phyloP scores from a whole-genome alignment of 2,113 vertebrate species.

The Platanista minor region DNA sequence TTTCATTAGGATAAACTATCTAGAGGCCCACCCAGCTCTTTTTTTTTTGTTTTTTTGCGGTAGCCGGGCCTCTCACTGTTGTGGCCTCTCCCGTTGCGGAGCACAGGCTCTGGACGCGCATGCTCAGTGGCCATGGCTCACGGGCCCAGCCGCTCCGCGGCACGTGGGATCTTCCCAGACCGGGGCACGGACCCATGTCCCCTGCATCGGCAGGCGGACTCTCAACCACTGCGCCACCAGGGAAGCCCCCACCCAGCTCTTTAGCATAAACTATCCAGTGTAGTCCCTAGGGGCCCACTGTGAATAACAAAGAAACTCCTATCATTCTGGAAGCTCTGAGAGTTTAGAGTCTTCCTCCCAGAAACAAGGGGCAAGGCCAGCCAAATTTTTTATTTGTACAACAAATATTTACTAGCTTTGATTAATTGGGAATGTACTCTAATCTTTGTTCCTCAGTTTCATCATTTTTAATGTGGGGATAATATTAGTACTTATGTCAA shows the following conservation, averaged over 20 bases:
- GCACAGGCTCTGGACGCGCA: too few species aligned
- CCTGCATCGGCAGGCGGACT: too few species aligned
- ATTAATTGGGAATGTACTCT: not conserved
- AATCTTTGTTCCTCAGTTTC: not conserved
- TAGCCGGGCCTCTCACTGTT: too few species aligned
- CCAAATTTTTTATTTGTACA: not conserved
- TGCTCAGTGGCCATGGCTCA: too few species aligned
- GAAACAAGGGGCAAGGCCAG: not conserved
- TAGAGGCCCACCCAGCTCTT: not conserved
- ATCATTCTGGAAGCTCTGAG: not conserved
- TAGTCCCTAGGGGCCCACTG: not conserved
- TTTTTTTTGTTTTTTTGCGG: too few species aligned
- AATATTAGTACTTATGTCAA: not conserved
- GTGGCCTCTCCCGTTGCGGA: too few species aligned
- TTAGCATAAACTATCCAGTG: not conserved
- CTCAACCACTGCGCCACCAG: too few species aligned
- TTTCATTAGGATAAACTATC: not conserved
- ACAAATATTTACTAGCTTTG: not conserved
- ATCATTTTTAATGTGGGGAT: not conserved
- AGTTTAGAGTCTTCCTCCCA: not conserved
- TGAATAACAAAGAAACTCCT: not conserved
- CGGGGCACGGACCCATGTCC: too few species aligned
- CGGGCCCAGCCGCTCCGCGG: too few species aligned
- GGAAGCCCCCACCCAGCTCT: not conserved
- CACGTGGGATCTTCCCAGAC: too few species aligned